phyloP scores from a whole-genome alignment of 2,113 vertebrate species.

The Cettia cetti region DNA sequence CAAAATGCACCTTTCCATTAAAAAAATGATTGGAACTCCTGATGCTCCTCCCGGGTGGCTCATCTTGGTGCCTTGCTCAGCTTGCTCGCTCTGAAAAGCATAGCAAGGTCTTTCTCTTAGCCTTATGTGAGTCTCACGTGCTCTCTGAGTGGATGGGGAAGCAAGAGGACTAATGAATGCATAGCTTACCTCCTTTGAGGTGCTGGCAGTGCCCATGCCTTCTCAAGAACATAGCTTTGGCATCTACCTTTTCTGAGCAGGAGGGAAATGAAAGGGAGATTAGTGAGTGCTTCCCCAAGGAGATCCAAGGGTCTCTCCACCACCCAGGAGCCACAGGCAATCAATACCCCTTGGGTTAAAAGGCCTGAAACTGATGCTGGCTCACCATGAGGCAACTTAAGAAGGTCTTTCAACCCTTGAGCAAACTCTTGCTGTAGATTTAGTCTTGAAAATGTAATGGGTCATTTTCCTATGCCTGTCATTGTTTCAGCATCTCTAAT shows the following conservation, averaged over 20 bases:
- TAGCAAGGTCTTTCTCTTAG: background rate
- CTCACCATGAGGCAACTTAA: background rate
- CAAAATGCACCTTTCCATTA: background rate
- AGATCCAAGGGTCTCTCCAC: background rate
- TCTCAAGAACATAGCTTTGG: background rate
- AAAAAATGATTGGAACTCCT: background rate
- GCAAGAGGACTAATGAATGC: background rate
- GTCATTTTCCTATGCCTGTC: background rate
- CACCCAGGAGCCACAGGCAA: background rate
- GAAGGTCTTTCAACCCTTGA: background rate
- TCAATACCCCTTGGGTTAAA: background rate
- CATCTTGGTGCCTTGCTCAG: background rate
- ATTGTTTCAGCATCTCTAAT: background rate
- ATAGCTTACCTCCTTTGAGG: background rate
- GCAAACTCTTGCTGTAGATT: background rate
- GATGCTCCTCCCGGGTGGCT: background rate
- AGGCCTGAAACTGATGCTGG: background rate
- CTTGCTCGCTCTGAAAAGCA: background rate
- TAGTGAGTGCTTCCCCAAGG: background rate
- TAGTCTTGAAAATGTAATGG: background rate
- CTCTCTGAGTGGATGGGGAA: background rate
- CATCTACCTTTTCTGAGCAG: background rate
- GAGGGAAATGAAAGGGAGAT: background rate
- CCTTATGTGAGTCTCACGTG: fast-evolving
- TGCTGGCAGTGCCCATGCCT: background rate